Evolutionary conservation across 2,113 vertebrate genomes (phyloP).

Genomic region (Madoqua kirkii): DNA sequence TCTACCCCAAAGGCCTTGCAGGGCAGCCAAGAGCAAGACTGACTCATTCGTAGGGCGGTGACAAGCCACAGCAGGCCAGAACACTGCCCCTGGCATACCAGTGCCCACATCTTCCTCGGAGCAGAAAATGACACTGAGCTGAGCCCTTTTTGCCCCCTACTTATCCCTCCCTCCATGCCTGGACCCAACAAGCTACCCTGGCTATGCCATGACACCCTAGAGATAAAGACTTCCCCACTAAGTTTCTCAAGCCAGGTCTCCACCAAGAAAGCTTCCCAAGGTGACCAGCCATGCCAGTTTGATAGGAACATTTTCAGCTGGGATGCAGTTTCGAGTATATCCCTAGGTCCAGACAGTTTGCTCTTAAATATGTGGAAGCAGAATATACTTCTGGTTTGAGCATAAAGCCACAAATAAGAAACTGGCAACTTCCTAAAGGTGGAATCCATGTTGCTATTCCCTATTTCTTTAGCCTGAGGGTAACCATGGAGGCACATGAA

Average conservation of each 20-base stretch:
- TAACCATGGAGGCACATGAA: neutral
- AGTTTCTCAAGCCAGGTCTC: neutral
- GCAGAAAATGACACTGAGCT: neutral
- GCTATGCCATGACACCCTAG: neutral
- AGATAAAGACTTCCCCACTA: neutral
- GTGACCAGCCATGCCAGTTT: neutral
- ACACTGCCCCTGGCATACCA: neutral
- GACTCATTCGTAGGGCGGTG: neutral
- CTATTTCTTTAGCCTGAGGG: neutral
- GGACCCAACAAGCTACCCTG: neutral
- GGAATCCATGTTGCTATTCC: neutral
- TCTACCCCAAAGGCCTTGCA: neutral
- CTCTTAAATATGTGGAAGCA: neutral
- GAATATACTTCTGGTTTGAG: neutral
- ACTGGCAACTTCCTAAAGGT: conserved; percentile 8
- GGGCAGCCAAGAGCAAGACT: neutral
- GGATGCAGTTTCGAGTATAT: neutral
- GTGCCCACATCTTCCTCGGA: neutral
- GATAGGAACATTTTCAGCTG: neutral
- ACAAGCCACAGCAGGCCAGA: neutral
- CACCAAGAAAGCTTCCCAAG: neutral
- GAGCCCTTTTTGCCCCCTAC: neutral
- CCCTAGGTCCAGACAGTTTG: neutral
- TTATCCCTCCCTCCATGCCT: neutral
- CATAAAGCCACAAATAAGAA: conserved; percentile 10